These are phyloP conservation scores for Psittacara wagleri DNA, from an alignment of 2,113 vertebrate species.

Conservation along the genomic window DNA sequence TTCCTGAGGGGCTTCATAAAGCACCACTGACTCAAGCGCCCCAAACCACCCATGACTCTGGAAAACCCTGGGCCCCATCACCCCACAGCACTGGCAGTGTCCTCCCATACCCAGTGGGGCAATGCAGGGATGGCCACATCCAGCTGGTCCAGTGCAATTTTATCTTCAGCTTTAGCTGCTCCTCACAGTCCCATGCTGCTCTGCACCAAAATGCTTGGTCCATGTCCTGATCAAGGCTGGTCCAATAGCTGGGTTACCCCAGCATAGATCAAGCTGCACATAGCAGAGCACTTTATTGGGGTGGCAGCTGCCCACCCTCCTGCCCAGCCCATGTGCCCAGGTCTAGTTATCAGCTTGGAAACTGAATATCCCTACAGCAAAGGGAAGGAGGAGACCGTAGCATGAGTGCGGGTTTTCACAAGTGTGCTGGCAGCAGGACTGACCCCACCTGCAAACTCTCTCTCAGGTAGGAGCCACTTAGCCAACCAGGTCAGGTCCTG, in stretches of 20 bases:
- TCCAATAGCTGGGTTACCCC: background rate
- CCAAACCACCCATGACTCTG: background rate
- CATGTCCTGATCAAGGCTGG: rapidly evolving
- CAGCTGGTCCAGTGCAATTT: background rate
- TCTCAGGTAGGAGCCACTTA: background rate
- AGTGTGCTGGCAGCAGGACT: background rate
- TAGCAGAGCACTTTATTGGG: background rate
- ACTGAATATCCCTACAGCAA: background rate
- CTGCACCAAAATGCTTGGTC: background rate
- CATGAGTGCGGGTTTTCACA: background rate
- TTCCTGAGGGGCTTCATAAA: background rate
- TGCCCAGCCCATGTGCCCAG: background rate
- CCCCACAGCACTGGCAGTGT: background rate
- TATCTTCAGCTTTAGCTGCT: background rate
- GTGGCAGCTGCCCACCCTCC: background rate
- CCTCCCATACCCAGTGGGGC: background rate
- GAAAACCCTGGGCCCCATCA: background rate
- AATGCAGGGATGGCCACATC: background rate
- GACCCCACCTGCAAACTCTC: background rate
- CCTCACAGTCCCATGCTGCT: background rate
- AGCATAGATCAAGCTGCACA: background rate
- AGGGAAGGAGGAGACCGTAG: background rate
- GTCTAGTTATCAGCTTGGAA: background rate
- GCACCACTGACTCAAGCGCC: background rate
- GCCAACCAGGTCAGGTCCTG: background rate